These are phyloP conservation scores for Palythoa heliodiscus DNA, from an alignment of 92 coral and sea anemone genomes.

Conservation along the genomic window DNA sequence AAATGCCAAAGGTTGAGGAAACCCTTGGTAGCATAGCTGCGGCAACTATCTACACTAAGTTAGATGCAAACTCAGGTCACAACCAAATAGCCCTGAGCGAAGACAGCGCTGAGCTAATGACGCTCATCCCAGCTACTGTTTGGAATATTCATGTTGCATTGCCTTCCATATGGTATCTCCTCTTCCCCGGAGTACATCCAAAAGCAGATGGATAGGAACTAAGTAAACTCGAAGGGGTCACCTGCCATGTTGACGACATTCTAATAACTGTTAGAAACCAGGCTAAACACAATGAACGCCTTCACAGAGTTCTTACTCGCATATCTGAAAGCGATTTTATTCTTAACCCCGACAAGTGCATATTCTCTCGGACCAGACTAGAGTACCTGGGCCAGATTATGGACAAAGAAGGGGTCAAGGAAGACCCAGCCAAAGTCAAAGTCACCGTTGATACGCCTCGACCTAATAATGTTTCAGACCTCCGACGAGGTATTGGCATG, in stretches of 20 bases:
- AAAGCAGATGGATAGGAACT: conserved; percentile 20
- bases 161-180: conserved; percentile 17
- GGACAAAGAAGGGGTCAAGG: no score
- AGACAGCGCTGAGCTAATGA: no score
- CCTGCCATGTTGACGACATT: conserved; percentile 15
- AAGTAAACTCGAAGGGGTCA: neutral
- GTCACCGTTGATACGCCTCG: no score
- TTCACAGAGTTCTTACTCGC: neutral
- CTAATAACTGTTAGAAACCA: neutral
- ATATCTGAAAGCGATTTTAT: conserved; percentile 34
- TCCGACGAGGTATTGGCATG: neutral
- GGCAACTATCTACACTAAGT: no score
- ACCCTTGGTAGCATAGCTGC: no score
- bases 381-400: neutral
- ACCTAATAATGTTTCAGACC: no score
- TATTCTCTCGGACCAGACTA: conserved; percentile 16
- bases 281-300: conserved; percentile 7
- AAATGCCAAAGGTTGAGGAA: no score
- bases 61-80: no score
- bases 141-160: neutral
- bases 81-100: no score
- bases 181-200: conserved; percentile 27
- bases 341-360: conserved; percentile 39
- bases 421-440: no score
- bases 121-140: no score